These are phyloP conservation scores for Fragum fragum DNA, from an alignment of 2,888 invertebrate species.

Conservation along the genomic window DNA sequence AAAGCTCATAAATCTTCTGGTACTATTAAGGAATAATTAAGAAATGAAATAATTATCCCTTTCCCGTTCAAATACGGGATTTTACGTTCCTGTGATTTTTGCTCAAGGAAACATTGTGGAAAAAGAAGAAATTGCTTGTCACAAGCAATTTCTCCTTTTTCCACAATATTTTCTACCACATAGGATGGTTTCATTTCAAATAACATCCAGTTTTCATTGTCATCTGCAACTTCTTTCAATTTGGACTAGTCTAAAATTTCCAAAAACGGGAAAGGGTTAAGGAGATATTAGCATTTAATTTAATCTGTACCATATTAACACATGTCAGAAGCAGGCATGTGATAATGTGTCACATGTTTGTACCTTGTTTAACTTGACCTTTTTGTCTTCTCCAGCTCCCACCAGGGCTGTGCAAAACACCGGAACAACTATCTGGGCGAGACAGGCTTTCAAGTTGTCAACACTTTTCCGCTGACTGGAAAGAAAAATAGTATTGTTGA, in stretches of 20 bases:
- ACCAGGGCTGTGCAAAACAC: conserved; percentile 98
- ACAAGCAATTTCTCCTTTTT: conserved; percentile 6
- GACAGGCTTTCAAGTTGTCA: conserved; percentile 95
- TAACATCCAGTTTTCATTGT: no score
- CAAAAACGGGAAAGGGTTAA: neutral
- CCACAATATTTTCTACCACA: conserved; percentile 1
- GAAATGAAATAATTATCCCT: no score
- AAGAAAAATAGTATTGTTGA: neutral
- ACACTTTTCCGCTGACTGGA: conserved; percentile 98
- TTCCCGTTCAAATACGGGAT: no score
- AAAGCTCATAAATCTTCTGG: no score
- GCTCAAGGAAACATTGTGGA: no score
- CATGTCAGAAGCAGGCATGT: neutral
- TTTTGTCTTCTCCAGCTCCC: conserved; percentile 95
- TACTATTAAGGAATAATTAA: no score
- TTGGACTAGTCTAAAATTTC: no score
- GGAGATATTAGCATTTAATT: neutral
- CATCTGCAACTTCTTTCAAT: no score
- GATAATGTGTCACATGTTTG: conserved; percentile 8
- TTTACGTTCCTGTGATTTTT: no score
- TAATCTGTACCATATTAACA: neutral
- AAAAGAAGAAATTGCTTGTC: conserved; percentile 22
- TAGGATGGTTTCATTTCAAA: no score
- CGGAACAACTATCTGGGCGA: conserved; percentile 98
- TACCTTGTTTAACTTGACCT: conserved; percentile 95